Percentiles rank a stretch among this genome's conserved stretches.
Evolutionary conservation across 2,888 invertebrate species (phyloP).

Genomic region (Holacanthella duospinosa): DNA sequence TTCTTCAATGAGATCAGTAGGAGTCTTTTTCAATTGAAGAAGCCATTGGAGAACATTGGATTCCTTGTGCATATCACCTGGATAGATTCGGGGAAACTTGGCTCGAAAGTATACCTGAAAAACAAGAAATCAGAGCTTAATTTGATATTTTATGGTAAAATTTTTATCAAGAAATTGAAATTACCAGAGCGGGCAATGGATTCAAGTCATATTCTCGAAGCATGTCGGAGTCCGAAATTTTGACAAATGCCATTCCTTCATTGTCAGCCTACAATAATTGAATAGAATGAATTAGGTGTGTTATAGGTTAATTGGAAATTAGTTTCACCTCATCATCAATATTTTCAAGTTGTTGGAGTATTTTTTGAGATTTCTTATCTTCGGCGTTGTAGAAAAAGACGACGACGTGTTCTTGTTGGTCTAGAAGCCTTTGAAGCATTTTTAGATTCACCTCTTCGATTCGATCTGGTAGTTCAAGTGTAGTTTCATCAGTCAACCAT

Average conservation of each 20-base stretch:
- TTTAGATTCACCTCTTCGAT: conserved; percentile 83
- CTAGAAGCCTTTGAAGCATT: conserved; percentile 80
- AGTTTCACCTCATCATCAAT: conserved; percentile 71
- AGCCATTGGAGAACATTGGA: conserved; percentile 68
- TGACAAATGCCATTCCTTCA: conserved; percentile 80
- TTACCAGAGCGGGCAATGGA: conserved; percentile 68
- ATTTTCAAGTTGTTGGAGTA: conserved; percentile 76
- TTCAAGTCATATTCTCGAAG: conserved; percentile 78
- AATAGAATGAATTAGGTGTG: not conserved
- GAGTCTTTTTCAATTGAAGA: conserved; percentile 68
- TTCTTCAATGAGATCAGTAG: conserved; percentile 79
- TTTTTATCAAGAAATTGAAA: conserved; percentile 42
- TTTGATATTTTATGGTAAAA: not conserved
- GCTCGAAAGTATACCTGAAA: conserved; percentile 53
- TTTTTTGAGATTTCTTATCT: conserved; percentile 78
- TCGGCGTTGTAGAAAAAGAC: conserved; percentile 88
- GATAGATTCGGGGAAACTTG: conserved; percentile 76
- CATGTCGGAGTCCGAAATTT: conserved; percentile 78
- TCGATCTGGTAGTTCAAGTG: conserved; percentile 78
- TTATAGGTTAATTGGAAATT: not conserved
- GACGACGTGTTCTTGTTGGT: conserved; percentile 77
- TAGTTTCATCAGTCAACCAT: conserved; percentile 84
- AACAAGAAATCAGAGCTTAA: not conserved
- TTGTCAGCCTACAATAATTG: conserved; percentile 50
- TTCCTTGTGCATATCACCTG: conserved; percentile 49